Evolutionary conservation across 2,888 invertebrate genomes (phyloP).

Genomic region (Torymus aiolomorphi): DNA sequence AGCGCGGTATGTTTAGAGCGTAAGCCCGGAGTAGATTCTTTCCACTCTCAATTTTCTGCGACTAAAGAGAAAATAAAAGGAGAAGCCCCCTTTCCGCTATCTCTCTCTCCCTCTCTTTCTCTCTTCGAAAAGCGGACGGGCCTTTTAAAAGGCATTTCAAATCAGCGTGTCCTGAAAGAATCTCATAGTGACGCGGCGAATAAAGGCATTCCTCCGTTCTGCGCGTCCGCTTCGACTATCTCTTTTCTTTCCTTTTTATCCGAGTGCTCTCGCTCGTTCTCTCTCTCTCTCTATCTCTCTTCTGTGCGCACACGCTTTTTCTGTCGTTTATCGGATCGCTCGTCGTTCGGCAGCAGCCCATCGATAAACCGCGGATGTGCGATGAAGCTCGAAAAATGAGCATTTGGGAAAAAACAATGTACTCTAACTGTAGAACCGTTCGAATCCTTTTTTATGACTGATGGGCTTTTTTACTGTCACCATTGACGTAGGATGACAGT

Average conservation of each 20-base stretch:
- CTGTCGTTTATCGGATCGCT: conserved; percentile 36
- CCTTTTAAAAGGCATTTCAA: conserved; percentile 71
- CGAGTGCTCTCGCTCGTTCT: conserved; percentile 17
- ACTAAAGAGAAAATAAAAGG: conserved; percentile 30
- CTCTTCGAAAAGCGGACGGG: conserved; percentile 47
- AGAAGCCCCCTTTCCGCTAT: conserved; percentile 9
- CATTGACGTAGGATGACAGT: neutral
- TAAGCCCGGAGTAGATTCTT: neutral
- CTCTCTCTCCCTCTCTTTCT: conserved; percentile 33
- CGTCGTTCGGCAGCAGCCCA: conserved; percentile 19
- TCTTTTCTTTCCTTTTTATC: conserved; percentile 1
- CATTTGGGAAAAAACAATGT: conserved; percentile 16
- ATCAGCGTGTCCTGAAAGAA: conserved; percentile 73
- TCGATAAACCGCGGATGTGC: conserved; percentile 23
- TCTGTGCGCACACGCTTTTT: conserved; percentile 24
- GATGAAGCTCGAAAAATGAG: conserved; percentile 35
- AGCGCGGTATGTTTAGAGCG: neutral
- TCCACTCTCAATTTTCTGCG: conserved; percentile 57
- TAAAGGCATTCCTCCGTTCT: conserved; percentile 71
- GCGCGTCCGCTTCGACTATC: conserved; percentile 17
- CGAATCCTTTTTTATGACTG: neutral
- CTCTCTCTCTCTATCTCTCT: conserved; percentile 25
- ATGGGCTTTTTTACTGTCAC: neutral
- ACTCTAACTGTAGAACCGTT: conserved; percentile 36
- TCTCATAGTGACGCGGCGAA: conserved; percentile 73